Evolutionary conservation across 2,113 vertebrate species (phyloP), one percentile per base, ranked within the genome.

Genomic region (Percina caprodes): DNA sequence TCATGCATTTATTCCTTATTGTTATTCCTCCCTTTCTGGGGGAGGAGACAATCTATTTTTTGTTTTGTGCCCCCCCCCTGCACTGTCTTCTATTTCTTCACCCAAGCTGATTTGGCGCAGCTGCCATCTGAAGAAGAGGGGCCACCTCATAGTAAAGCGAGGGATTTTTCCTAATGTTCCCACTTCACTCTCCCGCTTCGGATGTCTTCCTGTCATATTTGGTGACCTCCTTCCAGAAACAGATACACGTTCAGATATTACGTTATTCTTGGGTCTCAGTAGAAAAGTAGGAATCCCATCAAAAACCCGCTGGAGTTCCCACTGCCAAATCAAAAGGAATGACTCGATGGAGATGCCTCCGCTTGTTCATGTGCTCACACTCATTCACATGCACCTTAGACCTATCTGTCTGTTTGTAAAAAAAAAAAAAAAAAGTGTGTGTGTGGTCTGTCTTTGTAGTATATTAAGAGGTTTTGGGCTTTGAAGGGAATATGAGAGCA

Each of bases 151-250:
- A 42, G 58, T 49, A 46, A 69, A 51, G 42, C 30, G 48, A 80
- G 79, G 74, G 75, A 61, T 58, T 16, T 60, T 69, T 69, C 5
- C 67, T 46, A 24, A 63, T 39, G 70, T 68, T 80, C 54, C 61
- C 24, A 6, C 73, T 68, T 59, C 63, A 54, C 76, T 54, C 68
- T 71, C 62, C 71, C 77, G 81, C 74, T 77, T 71, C 80, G 74
- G 77, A 87, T 83, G 89, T 90, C 89, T 91, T 92, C 89, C 90
- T 88, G 80, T 85, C 82, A 59, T 76, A 49, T 77, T 77, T 61
- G 63, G 70, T 84, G 75, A 92, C 75, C 65, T 86, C 83, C 56
- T 76, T 88, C 69, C 62, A 71, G 48, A 86, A 48, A 74, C 66
- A 74, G 55, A 75, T 67, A 45, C 52, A 23, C 39, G 1, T 48